Evolutionary conservation across 2,888 invertebrate species (phyloP).

Genomic region (Ceriagrion tenellum): DNA sequence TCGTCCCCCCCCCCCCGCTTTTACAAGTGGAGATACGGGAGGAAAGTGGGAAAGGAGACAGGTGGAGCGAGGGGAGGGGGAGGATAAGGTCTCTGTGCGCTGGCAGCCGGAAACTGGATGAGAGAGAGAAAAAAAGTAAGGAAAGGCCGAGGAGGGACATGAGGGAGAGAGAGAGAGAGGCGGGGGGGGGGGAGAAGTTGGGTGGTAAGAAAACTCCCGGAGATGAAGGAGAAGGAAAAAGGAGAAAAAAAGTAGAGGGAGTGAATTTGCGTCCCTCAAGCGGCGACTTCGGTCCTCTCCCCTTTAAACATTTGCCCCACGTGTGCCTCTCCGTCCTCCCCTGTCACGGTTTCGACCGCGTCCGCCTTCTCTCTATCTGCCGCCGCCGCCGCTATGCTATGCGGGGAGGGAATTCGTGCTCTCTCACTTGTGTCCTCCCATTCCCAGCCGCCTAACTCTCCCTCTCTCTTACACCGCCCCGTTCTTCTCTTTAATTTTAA

Average conservation of each 20-base stretch:
- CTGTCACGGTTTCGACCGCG: background rate
- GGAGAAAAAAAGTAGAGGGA: too few species aligned
- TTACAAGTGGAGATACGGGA: background rate
- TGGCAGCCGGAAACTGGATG: constrained; percentile 22
- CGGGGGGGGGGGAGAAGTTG: background rate
- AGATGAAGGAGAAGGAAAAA: background rate
- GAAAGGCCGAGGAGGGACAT: constrained; percentile 3
- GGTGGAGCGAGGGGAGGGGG: background rate
- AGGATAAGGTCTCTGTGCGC: background rate
- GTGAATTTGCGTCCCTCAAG: background rate
- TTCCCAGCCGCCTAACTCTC: background rate
- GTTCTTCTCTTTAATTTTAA: constrained; percentile 9
- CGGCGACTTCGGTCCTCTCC: background rate
- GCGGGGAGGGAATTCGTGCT: background rate
- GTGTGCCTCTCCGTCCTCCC: background rate
- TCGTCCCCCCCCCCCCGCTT: background rate
- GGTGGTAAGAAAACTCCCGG: background rate
- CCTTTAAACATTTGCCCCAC: constrained; percentile 6
- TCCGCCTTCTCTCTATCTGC: background rate
- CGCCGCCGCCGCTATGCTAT: background rate
- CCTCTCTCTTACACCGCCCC: background rate
- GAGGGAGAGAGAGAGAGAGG: background rate
- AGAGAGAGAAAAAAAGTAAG: background rate
- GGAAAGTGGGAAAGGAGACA: too few species aligned
- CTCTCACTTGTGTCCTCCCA: background rate